A percentile compares a stretch with the other conserved stretches of the same genome.
Evolutionary conservation across 2,888 invertebrate species (phyloP).

Genomic region (Drosophila birchii): DNA sequence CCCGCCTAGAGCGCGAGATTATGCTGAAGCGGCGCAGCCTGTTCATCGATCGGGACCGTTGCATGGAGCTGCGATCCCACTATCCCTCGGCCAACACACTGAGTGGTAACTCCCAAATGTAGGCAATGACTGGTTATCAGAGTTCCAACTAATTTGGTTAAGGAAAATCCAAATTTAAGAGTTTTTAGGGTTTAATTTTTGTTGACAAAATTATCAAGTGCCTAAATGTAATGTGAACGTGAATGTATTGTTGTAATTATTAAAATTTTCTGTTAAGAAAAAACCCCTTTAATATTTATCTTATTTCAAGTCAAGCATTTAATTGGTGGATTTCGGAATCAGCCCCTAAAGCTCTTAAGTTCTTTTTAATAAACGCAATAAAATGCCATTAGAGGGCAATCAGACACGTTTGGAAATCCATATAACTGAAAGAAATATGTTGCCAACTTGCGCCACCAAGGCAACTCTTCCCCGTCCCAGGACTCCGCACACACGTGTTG

Average conservation of each 20-base stretch:
- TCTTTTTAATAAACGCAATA: slow-evolving; percentile 64
- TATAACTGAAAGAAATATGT: slow-evolving; percentile 74
- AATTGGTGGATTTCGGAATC: slow-evolving; percentile 18
- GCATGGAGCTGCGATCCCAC: slow-evolving; percentile 87
- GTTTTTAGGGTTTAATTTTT: not conserved
- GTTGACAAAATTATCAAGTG: slow-evolving; percentile 4
- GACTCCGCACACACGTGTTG: slow-evolving; percentile 46
- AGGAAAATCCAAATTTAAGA: not conserved
- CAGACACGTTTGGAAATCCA: slow-evolving; percentile 76
- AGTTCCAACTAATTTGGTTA: not conserved
- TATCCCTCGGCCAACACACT: slow-evolving; percentile 88
- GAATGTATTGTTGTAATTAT: not conserved
- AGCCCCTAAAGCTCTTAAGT: slow-evolving; percentile 32
- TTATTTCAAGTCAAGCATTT: not conserved
- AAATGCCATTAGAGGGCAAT: slow-evolving; percentile 75
- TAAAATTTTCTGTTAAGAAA: not conserved
- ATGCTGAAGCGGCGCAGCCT: slow-evolving; percentile 88
- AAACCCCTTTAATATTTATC: not conserved
- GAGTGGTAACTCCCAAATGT: slow-evolving; percentile 83
- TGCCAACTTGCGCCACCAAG: slow-evolving; percentile 47
- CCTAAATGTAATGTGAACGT: no score
- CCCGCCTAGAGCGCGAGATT: slow-evolving; percentile 87
- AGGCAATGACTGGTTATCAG: not conserved
- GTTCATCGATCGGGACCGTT: slow-evolving; percentile 87
- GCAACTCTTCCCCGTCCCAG: slow-evolving; percentile 3